Evolutionary conservation across 2,888 invertebrate species (phyloP).

Genomic region (Chalcosyrphus nemorum): DNA sequence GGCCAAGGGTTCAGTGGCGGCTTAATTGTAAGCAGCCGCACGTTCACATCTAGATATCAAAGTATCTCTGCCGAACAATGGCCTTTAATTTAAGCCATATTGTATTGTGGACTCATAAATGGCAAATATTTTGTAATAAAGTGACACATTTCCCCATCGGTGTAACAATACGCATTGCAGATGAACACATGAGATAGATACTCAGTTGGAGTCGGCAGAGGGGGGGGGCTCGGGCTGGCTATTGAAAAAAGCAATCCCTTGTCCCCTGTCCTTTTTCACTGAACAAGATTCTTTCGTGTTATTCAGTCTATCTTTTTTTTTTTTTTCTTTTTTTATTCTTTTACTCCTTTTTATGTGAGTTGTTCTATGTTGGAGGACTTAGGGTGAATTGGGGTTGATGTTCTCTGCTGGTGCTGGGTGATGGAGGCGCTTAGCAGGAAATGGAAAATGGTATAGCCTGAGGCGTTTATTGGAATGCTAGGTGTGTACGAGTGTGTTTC

Average conservation of each 20-base stretch:
- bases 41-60: slow-evolving; percentile 26
- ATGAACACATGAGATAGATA: slow-evolving; percentile 58
- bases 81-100: slow-evolving; percentile 58
- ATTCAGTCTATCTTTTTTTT: slow-evolving; percentile 38
- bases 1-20: background rate
- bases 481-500: background rate
- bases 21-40: slow-evolving; percentile 34
- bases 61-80: slow-evolving; percentile 61
- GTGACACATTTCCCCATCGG: slow-evolving; percentile 68
- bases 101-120: slow-evolving; percentile 68
- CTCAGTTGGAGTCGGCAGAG: background rate
- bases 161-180: slow-evolving; percentile 73
- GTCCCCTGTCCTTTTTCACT: slow-evolving; percentile 22
- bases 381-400: slow-evolving; percentile 41
- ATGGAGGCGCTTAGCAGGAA: slow-evolving; percentile 44
- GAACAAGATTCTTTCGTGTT: slow-evolving; percentile 66
- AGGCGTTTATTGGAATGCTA: slow-evolving; percentile 63
- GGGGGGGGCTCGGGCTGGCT: slow-evolving; percentile 14
- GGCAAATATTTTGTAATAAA: slow-evolving; percentile 72
- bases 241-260: slow-evolving; percentile 54
- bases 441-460: slow-evolving; percentile 60
- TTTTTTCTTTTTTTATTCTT: background rate
- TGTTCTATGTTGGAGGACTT: slow-evolving; percentile 24
- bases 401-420: no score
- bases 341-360: slow-evolving; percentile 22